phyloP scores from a whole-genome alignment of 2,797 vertebrate genomes.

The Amphiprion clarkii region DNA sequence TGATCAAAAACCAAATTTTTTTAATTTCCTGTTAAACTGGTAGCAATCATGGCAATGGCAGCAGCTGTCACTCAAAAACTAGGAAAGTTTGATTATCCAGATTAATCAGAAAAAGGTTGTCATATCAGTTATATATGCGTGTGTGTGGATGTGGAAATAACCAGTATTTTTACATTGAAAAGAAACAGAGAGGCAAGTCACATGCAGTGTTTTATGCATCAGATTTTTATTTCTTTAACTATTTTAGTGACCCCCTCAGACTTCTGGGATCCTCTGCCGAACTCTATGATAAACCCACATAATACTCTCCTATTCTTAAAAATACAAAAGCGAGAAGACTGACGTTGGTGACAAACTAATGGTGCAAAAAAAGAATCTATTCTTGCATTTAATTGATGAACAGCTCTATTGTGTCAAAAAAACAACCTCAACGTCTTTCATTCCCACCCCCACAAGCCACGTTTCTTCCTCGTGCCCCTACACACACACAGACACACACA shows the following conservation, averaged over 20 bases:
- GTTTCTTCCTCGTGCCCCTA: conserved; percentile 37
- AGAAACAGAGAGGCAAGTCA: neutral
- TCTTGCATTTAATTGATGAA: neutral
- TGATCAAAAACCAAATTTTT: too few relatives aligned
- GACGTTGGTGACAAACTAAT: neutral
- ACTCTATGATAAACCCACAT: neutral
- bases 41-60: too few relatives aligned
- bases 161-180: neutral
- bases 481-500: conserved; percentile 28
- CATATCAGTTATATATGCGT: too few relatives aligned
- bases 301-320: neutral
- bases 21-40: too few relatives aligned
- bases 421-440: conserved; percentile 17
- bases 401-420: conserved; percentile 29
- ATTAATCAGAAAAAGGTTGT: too few relatives aligned
- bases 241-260: neutral
- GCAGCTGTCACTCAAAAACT: too few relatives aligned
- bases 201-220: neutral
- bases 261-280: neutral
- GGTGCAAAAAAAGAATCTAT: neutral
- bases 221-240: neutral
- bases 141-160: too few relatives aligned
- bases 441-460: conserved; percentile 57
- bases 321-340: neutral
- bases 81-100: too few relatives aligned